phyloP scores from a whole-genome alignment of 2,888 invertebrate genomes.

The Baronia brevicornis region DNA sequence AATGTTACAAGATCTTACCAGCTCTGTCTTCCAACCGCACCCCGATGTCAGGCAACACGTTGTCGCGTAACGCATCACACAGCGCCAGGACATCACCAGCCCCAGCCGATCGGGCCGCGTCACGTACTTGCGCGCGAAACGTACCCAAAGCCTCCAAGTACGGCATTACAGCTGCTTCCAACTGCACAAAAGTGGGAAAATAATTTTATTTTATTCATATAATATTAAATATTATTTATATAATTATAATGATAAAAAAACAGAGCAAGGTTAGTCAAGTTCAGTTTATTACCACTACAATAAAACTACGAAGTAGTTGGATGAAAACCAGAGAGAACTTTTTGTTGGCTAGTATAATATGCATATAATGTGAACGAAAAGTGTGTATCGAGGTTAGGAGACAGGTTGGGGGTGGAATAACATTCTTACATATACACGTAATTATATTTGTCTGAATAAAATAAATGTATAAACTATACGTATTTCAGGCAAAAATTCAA shows the following conservation, averaged over 20 bases:
- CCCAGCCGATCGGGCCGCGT: constrained; percentile 73
- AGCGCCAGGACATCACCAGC: constrained; percentile 83
- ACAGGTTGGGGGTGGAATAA: too few species aligned
- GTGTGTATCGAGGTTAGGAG: too few species aligned
- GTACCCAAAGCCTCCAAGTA: constrained; percentile 89
- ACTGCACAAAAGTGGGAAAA: constrained; percentile 36
- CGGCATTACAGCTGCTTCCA: constrained; percentile 90
- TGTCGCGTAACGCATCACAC: constrained; percentile 93
- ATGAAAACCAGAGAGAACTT: too few species aligned
- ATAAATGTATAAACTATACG: not conserved
- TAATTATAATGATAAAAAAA: too few species aligned
- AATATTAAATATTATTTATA: too few species aligned
- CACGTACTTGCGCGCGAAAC: constrained; percentile 88
- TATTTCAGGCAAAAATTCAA: too few species aligned
- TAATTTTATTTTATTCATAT: not conserved
- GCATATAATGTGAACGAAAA: too few species aligned
- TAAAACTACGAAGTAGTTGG: too few species aligned
- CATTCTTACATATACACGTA: not conserved
- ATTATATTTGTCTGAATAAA: not conserved
- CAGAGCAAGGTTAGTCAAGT: too few species aligned
- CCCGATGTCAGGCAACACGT: constrained; percentile 90
- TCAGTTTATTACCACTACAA: too few species aligned
- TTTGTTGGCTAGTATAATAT: too few species aligned
- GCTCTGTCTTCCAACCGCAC: constrained; percentile 95
- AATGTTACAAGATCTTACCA: constrained; percentile 58